Evolutionary conservation across 1,140 invertebrate genomes (phyloP), one percentile per base, ranked within the genome.

Genomic region (Hyphantria cunea): DNA sequence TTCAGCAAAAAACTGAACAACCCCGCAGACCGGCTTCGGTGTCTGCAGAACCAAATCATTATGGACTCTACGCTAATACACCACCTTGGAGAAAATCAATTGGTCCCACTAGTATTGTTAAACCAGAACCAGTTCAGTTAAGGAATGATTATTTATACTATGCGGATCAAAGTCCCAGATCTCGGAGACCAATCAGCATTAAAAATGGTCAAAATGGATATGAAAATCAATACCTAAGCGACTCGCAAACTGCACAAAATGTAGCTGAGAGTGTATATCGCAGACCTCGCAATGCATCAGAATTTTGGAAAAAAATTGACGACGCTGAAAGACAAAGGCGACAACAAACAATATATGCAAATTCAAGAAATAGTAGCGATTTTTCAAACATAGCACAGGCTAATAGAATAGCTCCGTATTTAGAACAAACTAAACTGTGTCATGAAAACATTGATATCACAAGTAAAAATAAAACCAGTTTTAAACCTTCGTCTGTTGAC

Each of bases 231-330:
- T 92, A 91, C 77, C 70, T 91, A 65, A 92, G 90, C 75, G 90
- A 92, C 72, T 91, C 90, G 10, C 91, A 92, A 76, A 68, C 89
- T 41, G 76, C 87, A 8, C 66, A 80, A 50, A 84, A 79, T 56
- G 51, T 78, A 8, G 71, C 74, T 62, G 79, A 83, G 47, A 80
- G 68, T 69, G 41, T 79, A 31, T 82, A 87, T 64, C 68, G 77
- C 64, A 74, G 73, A 76, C 87, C 89, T 17, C 73, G 80, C 71
- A 92, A 90, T 78, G 92, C 93, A 9, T 92, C 92, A 59, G 92
- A 94, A 59, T 93, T 93, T 82, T 94, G 93, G 93, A 92, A 92
- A 73, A 92, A 92, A 80, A 91, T 93, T 68, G 93, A 94, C 72
- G 87, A 92, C 62, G 92, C 92, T 48, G 90, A 91, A 80, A 83